Evolutionary conservation across 2,113 vertebrate genomes (phyloP), one percentile per base, ranked within the genome.

Genomic region (Tichodroma muraria): DNA sequence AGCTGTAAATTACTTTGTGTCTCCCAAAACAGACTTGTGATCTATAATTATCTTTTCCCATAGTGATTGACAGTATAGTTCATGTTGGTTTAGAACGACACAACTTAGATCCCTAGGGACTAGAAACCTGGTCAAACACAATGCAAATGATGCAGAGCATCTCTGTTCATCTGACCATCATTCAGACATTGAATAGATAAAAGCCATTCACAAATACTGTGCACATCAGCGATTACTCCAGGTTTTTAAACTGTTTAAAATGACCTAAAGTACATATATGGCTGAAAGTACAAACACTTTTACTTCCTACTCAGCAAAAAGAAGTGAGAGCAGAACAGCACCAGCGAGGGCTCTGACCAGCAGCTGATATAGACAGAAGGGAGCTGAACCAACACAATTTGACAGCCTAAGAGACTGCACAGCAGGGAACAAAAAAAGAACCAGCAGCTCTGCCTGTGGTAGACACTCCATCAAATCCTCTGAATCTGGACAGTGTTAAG

Each of bases 31-130:
- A 71, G 35, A 66, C 28, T 47, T 63, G 25, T 59, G 28, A 65
- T 50, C 9, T 68, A 3, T 15, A 37, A 44, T 49, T n/a, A 64
- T 12, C 63, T 82, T 81, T 81, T 75, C 65, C 38, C 42, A 79
- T 0, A 27, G 21, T 4, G 0, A 71, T 2, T 13, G 6, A 42
- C 44, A 76, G 16, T 23, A 33, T 3, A 79, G 66, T 16, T 82
- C 57, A 45, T 8, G 25, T 1, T n/a, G 25, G 3, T 71, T 85
- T 54, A 65, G 53, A 85, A 45, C 22, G 45, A 50, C 3, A 42
- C 12, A 75, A 18, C 56, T 85, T 15, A 52, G 47, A 92, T 9
- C 33, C 25, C 40, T 22, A 59, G 22, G 47, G 23, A 54, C 71
- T 38, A 44, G 33, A 88, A 79, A 78, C 13, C 25, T 70, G 17